These are phyloP conservation scores for Poecilia latipinna DNA, from an alignment of 2,113 vertebrate species.

Conservation along the genomic window DNA sequence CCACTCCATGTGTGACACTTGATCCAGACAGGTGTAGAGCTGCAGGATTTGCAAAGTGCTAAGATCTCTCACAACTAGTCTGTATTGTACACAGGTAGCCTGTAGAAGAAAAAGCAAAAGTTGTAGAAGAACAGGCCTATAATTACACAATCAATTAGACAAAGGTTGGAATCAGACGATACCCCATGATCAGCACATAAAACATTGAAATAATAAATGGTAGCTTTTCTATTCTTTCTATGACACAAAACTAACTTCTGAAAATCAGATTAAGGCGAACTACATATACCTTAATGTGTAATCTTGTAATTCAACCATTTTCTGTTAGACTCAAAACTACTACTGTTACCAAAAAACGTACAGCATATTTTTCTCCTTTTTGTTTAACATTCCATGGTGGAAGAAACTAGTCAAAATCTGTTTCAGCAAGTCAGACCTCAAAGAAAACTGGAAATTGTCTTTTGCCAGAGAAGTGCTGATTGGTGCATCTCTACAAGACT, in stretches of 20 bases:
- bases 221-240: too few species aligned
- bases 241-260: too few species aligned
- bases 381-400: too few species aligned
- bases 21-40: constrained; percentile 93
- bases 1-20: constrained; percentile 92
- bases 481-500: background rate
- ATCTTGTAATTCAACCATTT: too few species aligned
- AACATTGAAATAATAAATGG: background rate
- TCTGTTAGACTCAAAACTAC: too few species aligned
- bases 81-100: constrained; percentile 94
- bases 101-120: constrained; percentile 49
- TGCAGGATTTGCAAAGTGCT: constrained; percentile 86
- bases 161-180: background rate
- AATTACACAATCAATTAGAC: background rate
- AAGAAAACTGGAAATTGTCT: too few species aligned
- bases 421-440: too few species aligned
- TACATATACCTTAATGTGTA: too few species aligned
- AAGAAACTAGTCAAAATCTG: too few species aligned
- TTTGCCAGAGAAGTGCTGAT: background rate
- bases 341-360: too few species aligned
- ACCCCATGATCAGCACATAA: background rate
- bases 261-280: too few species aligned
- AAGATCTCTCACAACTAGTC: constrained; percentile 87
- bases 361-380: too few species aligned
- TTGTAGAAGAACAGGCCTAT: background rate